Evolutionary conservation across 2,113 vertebrate species (phyloP), one percentile per base, ranked within the genome.

Genomic region (Neolamprologus caudopunctatus): DNA sequence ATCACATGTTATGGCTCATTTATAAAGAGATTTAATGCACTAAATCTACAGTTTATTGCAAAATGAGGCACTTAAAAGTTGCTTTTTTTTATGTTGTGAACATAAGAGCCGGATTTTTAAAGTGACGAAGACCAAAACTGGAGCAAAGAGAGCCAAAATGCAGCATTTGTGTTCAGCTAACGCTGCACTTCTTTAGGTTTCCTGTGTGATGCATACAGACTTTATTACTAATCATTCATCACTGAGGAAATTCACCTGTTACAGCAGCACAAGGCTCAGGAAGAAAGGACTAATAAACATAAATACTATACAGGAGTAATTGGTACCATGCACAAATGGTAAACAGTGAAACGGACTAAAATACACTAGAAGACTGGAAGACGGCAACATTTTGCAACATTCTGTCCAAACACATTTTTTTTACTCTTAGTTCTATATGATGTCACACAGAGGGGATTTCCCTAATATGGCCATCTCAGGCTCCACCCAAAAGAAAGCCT

Each of bases 161-260:
- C 40, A 8, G 9, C 71, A 11, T 47, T 7, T 73, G 71, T 31
- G 45, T 31, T 75, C 42, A 50, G 42, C 26, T 28, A 75, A 37
- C 10, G 3, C 42, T 0, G 42, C 42, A 50, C 1, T 19, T 47
- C 71, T 19, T 50, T 12, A 31, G 16, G 24, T 28, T 31, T 31
- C 24, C 24, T 19, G 24, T 75, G 42, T 75, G 71, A 19, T 8
- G 2, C 16, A 4, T 50, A 50, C 63, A 57, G 54, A 26, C 24
- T 35, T 66, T 66, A 12, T 35, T 66, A 66, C 0, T 66, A 66
- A 35, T 66, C 17, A 66, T 66, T 1, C 61, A n/a, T n/a, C 31
- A 66, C 61, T 35, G 61, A 66, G 31, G 61, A 66, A 66, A 12
- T 12, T 35, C 61, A 66, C 61, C 31, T 66, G 31, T 66, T 35